Base-by-base conservation (phyloP, 2,797 vertebrate species). In the Fringilla coelebs region DNA sequence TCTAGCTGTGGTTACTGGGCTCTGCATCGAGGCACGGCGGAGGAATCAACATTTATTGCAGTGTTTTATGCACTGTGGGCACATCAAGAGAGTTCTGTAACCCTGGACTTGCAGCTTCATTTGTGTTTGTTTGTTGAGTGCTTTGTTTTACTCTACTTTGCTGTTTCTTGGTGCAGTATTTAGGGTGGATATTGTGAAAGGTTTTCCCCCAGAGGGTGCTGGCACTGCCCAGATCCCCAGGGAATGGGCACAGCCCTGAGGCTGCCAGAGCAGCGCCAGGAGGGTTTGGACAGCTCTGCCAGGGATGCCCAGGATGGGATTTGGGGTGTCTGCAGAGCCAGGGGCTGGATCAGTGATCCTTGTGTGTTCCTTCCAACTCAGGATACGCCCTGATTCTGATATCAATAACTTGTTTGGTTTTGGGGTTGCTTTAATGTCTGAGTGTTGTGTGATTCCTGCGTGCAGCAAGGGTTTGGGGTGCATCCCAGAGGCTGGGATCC, bases 71-170 rank as follows among this genome's bases (percentile, higher is more conserved):
- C 21, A 1, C 49, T 52, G 0, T 7, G 0, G 22, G 41, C 68
- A 12, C 0, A 0, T 55, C 18, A 0, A 0, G 32, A 48, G 41
- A 4, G 6, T 32, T 20, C 49, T 19, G 34, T 32, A 7, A 57
- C 9, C 48, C 41, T 17, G 48, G 8, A 1, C n/a, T 66, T 13
- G 51, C 51, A 40, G 77, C 16, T 62, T 10, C 6, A 1, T 41
- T 66, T 38, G 12, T 24, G 9, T 21, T n/a, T 34, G 36, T 11
- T 38, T 46, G 25, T 51, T 6, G 8, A 24, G n/a, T 15, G 24
- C 22, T 77, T 51, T 12, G 4, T 36, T 87, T 68, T 17, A 21
- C 34, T 70, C 17, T 17, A 0, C 48, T 84, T 65, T 65, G 18
- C 49, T 40, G 18, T 46, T 62, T 46, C 24, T 54, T 57, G 74